These are phyloP conservation scores for Sebastiscus tertius DNA, from an alignment of 2,797 vertebrate species.

Conservation along the genomic window DNA sequence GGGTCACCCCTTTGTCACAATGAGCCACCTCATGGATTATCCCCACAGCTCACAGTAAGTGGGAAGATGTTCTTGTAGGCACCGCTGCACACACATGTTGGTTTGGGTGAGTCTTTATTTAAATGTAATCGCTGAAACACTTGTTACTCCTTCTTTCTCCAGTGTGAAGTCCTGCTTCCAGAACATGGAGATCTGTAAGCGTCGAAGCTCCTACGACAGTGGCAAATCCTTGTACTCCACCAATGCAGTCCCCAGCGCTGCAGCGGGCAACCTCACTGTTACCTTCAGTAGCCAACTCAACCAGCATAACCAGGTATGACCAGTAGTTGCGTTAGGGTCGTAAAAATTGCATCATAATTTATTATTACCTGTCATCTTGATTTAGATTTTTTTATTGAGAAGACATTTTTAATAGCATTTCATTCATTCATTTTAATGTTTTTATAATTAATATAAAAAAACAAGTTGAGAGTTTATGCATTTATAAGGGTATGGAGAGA, in stretches of 20 bases:
- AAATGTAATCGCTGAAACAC: neutral
- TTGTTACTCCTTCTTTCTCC: slow-evolving; percentile 3
- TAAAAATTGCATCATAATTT: too few species aligned
- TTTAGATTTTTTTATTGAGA: too few species aligned
- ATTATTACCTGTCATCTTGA: too few species aligned
- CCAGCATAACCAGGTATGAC: slow-evolving; percentile 93
- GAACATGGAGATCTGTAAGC: slow-evolving; percentile 99
- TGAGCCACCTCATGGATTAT: slow-evolving; percentile 97
- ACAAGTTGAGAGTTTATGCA: too few species aligned
- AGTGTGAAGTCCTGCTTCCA: slow-evolving; percentile 99
- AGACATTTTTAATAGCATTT: too few species aligned
- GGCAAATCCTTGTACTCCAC: slow-evolving; percentile 95
- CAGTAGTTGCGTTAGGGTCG: too few species aligned
- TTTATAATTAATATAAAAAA: too few species aligned
- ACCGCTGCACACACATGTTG: neutral
- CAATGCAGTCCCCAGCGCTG: slow-evolving; percentile 92
- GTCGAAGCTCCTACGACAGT: slow-evolving; percentile 92
- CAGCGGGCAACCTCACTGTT: slow-evolving; percentile 97
- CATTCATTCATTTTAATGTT: too few species aligned
- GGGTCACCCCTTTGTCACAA: slow-evolving; percentile 96
- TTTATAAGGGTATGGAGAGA: too few species aligned
- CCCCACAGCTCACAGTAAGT: slow-evolving; percentile 97
- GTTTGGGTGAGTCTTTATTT: neutral
- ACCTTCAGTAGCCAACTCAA: slow-evolving; percentile 99
- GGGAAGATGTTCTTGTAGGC: neutral